Evolutionary conservation across 2,888 invertebrate species (phyloP), one percentile per base, ranked within the genome.

Genomic region (Malthinus seriepunctatus): DNA sequence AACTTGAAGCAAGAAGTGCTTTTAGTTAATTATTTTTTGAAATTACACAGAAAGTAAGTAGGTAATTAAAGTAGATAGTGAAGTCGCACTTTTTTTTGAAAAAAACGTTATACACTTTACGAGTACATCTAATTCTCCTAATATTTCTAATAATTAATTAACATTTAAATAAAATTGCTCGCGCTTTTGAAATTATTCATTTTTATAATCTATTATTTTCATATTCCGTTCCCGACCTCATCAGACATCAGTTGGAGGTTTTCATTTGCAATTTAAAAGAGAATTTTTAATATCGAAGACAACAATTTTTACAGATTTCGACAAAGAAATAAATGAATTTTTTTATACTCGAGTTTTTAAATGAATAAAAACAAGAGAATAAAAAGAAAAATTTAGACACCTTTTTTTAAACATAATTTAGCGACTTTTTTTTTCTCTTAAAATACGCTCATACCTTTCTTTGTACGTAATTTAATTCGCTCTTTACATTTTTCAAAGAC

Each of bases 261-360:
- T 64, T 64, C 61, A 67, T 67, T 67, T 67, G 67, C 65, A 67
- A 67, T 65, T 67, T 67, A 63, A 64, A 63, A 59, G 38, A 56
- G 62, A 60, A 54, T 53, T 49, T 53, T 35, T 58, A 32, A 58
- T 58, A 49, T 52, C 14, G 50, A 42, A 53, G 44, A 45, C 52
- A 49, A 58, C 45, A 50, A 58, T 50, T 37, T 58, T 58, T 47
- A 12, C 15, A 32, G 49, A 57, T 52, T 58, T 48, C 45, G 12
- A 44, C 10, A 58, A 58, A 35, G 38, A 52, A 46, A 34, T 23
- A 46, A 52, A 57, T 51, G 47, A 47, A 56, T 33, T 56, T 46
- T 23, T 23, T 23, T 3, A 23, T 23, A 23, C 5, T 23, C 2
- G 3, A 23, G 5, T 23, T 23, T 23, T 23, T 23, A 23, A 23